Percentiles rank a stretch among this genome's conserved stretches.
Conservation (phyloP, 2,888 invertebrate species). For the Calameuta pallipes region DNA sequence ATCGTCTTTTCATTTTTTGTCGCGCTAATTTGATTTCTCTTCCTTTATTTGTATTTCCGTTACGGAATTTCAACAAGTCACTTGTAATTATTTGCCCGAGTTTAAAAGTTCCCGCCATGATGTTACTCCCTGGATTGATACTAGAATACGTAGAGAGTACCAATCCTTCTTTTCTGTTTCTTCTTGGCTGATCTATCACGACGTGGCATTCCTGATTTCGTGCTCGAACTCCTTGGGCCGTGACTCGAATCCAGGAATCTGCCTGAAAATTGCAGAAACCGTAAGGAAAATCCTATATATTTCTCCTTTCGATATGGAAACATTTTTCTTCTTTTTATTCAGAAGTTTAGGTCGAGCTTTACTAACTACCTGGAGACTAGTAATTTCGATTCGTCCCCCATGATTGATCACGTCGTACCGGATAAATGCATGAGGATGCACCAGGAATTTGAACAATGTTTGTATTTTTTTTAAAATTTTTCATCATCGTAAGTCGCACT, state of each 20-base stretch:
- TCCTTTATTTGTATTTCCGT: neutral
- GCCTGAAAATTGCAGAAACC: constrained; percentile 4
- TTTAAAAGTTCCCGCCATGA: neutral
- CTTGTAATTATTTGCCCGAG: neutral
- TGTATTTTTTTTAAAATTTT: neutral
- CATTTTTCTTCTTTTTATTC: neutral
- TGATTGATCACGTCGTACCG: neutral
- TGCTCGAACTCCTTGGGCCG: constrained; percentile 29
- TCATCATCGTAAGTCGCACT: neutral
- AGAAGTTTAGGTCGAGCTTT: neutral
- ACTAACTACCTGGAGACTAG: neutral
- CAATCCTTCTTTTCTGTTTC: constrained; percentile 16
- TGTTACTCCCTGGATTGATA: neutral
- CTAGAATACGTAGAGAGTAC: neutral
- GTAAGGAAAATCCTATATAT: neutral
- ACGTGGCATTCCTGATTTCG: constrained; percentile 24
- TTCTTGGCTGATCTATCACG: constrained; percentile 41
- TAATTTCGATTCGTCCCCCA: neutral
- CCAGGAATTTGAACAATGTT: neutral
- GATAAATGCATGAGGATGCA: neutral
- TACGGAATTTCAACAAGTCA: neutral
- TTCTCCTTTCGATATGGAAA: neutral
- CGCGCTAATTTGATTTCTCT: neutral
- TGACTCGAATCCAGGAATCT: constrained; percentile 32
- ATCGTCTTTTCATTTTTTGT: neutral